Evolutionary conservation across 2,888 invertebrate species (phyloP).

Genomic region (Thymelicus sylvestris): DNA sequence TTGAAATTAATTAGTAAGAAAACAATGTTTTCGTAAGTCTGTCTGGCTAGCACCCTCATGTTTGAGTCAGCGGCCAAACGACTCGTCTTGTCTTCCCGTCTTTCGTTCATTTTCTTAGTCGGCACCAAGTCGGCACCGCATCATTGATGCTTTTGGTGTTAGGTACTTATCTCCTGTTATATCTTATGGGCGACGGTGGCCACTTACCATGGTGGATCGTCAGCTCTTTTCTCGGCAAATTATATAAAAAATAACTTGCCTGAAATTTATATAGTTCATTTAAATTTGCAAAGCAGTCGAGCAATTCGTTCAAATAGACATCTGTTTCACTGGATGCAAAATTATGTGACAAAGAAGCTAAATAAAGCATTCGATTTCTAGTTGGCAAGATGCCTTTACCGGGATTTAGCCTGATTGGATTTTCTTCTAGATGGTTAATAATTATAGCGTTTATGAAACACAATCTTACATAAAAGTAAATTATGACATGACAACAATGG

Average conservation of each 20-base stretch:
- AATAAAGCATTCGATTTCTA: conserved; percentile 5
- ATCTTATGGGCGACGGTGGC: no score
- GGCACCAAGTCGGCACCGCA: no score
- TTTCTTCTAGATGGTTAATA: conserved; percentile 52
- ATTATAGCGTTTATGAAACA: conserved; percentile 61
- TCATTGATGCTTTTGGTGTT: no score
- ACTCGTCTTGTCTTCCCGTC: no score
- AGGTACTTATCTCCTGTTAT: no score
- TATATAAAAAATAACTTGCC: conserved; percentile 39
- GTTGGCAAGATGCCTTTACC: conserved; percentile 3
- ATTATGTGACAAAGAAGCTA: conserved; percentile 54
- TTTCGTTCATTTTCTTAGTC: no score
- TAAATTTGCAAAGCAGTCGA: conserved; percentile 46
- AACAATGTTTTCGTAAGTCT: no score
- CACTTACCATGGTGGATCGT: no score
- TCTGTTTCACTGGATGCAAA: conserved; percentile 49
- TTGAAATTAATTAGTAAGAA: no score
- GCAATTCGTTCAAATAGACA: conserved; percentile 49
- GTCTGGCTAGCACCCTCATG: no score
- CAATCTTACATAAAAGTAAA: conserved; percentile 56
- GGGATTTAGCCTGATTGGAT: not conserved
- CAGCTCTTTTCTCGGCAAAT: not conserved
- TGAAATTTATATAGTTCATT: conserved; percentile 48
- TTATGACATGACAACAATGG: conserved; percentile 53
- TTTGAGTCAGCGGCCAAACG: no score